phyloP scores from a whole-genome alignment of 1,140 invertebrate genomes.

The Eufriesea mexicana region DNA sequence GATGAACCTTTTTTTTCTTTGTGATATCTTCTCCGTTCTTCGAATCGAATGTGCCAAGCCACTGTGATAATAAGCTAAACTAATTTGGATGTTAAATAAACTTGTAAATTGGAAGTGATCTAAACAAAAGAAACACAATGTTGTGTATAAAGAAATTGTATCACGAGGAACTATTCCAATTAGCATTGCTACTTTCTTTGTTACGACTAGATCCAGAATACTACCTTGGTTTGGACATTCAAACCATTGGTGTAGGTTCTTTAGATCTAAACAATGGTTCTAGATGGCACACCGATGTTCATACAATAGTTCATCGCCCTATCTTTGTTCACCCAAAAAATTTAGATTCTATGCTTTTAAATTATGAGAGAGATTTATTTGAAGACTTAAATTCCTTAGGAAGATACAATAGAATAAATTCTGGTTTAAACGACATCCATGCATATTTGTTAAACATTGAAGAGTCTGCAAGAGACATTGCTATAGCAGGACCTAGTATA shows the following conservation, averaged over 20 bases:
- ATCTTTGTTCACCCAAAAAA: conserved; percentile 88
- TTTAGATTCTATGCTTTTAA: conserved; percentile 87
- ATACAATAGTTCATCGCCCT: conserved; percentile 82
- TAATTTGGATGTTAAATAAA: neutral
- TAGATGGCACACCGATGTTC: conserved; percentile 84
- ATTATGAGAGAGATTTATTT: conserved; percentile 89
- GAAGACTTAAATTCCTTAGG: conserved; percentile 89
- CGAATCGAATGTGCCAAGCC: conserved; percentile 51
- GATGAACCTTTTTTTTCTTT: conserved; percentile 22
- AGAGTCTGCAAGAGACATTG: conserved; percentile 67
- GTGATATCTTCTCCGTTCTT: conserved; percentile 25
- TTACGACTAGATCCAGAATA: conserved; percentile 88
- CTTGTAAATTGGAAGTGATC: conserved; percentile 8
- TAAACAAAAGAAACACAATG: conserved; percentile 80
- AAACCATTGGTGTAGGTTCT: conserved; percentile 82
- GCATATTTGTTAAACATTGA: conserved; percentile 83
- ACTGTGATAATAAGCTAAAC: conserved; percentile 62
- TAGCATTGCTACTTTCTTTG: conserved; percentile 90
- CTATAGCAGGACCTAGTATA: conserved; percentile 68
- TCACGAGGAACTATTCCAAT: conserved; percentile 89
- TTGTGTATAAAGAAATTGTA: conserved; percentile 89
- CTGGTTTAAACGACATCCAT: conserved; percentile 80
- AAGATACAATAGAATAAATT: conserved; percentile 82
- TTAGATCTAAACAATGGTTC: conserved; percentile 86
- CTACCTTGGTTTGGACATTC: conserved; percentile 84